Evolutionary conservation across 2,888 invertebrate genomes (phyloP), one percentile per base, ranked within the genome.

Genomic region (Teleiodes luculella): DNA sequence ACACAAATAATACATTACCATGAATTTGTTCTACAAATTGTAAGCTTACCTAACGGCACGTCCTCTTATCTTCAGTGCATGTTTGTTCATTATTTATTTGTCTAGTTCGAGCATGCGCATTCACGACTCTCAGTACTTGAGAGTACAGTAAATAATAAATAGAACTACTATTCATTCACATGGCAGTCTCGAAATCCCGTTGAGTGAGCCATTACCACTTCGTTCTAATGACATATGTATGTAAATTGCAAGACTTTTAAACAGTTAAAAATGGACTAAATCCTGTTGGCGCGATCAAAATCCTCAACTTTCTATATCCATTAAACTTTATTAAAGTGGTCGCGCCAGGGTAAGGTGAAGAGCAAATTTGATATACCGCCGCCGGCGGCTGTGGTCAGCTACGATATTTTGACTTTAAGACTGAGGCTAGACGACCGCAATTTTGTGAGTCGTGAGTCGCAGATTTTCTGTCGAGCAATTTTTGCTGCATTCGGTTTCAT

Each of bases 271-370:
- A 49, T 50, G 28, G 35, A 52, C 39, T 7, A 43, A 49, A 52
- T 35, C 39, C 18, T 1, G 48, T 49, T 43, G 11, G 43, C 18
- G 7, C 18, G 36, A 41, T 48, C 46, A 47, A 41, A 33, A 41
- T 35, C 41, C 35, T 54, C 28, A 14, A 54, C 58, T 58, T 56
- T 58, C 58, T 57, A 55, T 33, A 16, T 13, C n/a, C n/a, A n/a
- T n/a, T n/a, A n/a, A n/a, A n/a, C n/a, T 46, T 6, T 30, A 51
- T 43, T 54, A 47, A 28, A 52, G 39, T 52, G 50, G 55, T 54
- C 52, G 50, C 54, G 52, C 46, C 52, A 18, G 14, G 7, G 39
- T 41, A 36, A 13, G 24, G 2, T n/a, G n/a, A n/a, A n/a, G n/a
- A n/a, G 39, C 13, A 45, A 31, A 31, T 39, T 31, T 54, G 31